Conservation (phyloP, 2,888 invertebrate species). For the Rhamnusium bicolor region DNA sequence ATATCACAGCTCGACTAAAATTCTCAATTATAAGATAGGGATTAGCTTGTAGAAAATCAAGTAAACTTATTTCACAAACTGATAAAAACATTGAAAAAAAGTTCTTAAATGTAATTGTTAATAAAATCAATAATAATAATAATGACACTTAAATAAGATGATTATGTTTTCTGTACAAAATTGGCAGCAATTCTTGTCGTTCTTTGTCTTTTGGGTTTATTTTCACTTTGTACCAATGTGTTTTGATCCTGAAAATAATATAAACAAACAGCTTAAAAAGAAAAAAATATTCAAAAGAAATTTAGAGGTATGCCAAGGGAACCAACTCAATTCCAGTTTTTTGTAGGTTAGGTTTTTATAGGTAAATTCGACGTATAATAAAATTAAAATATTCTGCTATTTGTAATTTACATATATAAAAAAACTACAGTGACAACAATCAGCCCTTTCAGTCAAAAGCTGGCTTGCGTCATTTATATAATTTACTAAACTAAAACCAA, state of each 20-base stretch:
- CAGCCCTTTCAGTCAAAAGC: too few relatives aligned
- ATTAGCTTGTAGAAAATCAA: neutral
- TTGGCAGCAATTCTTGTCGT: slow-evolving; percentile 66
- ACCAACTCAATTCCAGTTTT: too few relatives aligned
- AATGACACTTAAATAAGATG: neutral
- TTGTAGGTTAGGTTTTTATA: too few relatives aligned
- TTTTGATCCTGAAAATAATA: slow-evolving; percentile 41
- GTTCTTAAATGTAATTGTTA: neutral
- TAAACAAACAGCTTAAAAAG: too few relatives aligned
- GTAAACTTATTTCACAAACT: neutral
- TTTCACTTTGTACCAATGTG: slow-evolving; percentile 12
- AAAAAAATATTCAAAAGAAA: too few relatives aligned
- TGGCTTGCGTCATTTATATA: too few relatives aligned
- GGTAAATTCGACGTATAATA: too few relatives aligned
- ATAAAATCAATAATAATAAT: neutral
- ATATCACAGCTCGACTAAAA: slow-evolving; percentile 8
- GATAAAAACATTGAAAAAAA: neutral
- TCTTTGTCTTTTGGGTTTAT: slow-evolving; percentile 54
- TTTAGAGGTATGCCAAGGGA: too few relatives aligned
- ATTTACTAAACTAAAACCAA: too few relatives aligned
- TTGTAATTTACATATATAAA: too few relatives aligned
- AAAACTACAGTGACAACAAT: too few relatives aligned
- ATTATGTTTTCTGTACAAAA: slow-evolving; percentile 48
- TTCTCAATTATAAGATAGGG: neutral
- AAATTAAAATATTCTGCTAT: too few relatives aligned